These are phyloP conservation scores for Chrysodeixis includens DNA, from an alignment of 2,888 invertebrate species.

Conservation along the genomic window DNA sequence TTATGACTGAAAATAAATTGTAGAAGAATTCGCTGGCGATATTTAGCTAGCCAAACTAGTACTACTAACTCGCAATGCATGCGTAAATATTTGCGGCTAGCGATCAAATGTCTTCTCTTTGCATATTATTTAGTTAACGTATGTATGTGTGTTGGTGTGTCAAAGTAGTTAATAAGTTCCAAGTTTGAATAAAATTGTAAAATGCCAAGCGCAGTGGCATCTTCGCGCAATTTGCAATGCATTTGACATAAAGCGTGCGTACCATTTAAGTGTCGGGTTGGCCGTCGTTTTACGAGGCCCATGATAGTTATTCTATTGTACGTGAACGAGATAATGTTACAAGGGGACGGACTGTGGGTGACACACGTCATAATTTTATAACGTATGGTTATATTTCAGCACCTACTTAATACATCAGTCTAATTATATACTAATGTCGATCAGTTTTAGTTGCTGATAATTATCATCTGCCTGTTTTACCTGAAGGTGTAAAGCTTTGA, in stretches of 20 bases:
- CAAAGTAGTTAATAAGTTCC: slow-evolving; percentile 55
- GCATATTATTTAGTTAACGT: slow-evolving; percentile 21
- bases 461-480: too few species aligned
- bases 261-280: slow-evolving; percentile 74
- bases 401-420: background rate
- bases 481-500: too few species aligned
- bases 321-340: slow-evolving; percentile 75
- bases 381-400: background rate
- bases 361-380: slow-evolving; percentile 16
- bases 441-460: too few species aligned
- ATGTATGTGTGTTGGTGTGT: slow-evolving; percentile 54
- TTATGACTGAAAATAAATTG: background rate
- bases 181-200: slow-evolving; percentile 67
- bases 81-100: slow-evolving; percentile 44
- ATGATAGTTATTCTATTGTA: slow-evolving; percentile 81
- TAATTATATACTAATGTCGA: too few species aligned
- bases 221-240: slow-evolving; percentile 67
- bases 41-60: slow-evolving; percentile 11
- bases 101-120: slow-evolving; percentile 38
- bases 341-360: slow-evolving; percentile 64
- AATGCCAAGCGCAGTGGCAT: slow-evolving; percentile 67
- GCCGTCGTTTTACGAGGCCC: slow-evolving; percentile 75
- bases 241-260: slow-evolving; percentile 78
- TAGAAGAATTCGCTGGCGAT: background rate
- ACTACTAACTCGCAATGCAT: slow-evolving; percentile 20